Base-by-base conservation (phyloP, 1,140 invertebrate genomes). In the Apocrypta bakeri region DNA sequence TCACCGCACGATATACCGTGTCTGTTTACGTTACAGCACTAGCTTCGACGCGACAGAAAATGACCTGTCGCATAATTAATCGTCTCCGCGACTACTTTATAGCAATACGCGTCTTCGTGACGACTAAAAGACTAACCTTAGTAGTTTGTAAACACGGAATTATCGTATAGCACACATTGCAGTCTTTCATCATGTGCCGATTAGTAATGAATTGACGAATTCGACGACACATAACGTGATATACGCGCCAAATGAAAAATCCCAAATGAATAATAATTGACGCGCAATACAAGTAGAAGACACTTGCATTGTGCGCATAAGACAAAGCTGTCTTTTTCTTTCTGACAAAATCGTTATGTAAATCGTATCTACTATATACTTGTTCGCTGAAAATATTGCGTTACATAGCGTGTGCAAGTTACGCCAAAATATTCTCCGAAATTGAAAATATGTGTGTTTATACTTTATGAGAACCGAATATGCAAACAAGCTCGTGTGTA, bases 381-480 rank as follows among this genome's bases (percentile, higher is more conserved):
- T 31, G 37, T 64, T 3, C 42, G 4, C 25, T 31, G 33, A 75
- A 66, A 77, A 66, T n/a, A 40, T 1, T 1, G 3, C n/a, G n/a
- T n/a, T n/a, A n/a, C 6, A 6, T 7, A 21, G 21, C 7, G 14
- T 9, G 64, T 17, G 31, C 7, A 40, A n/a, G 27, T 29, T 33
- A 27, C 0, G 29, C 76, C 68, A 68, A 78, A 78, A 68, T 78
- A 68, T 68, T 63, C 63, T 6, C 33, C 33, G 25, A 61, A 21
- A 56, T n/a, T n/a, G n/a, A 6, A 56, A 14, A 56, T n/a, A 6
- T 7, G 48, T 56, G 7, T 56, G n/a, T 42, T 1, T 42, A 42
- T 12, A 24, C 72, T 74, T 74, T 29, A 56, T 56, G 61, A 56
- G 25, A 29, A 76, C 3, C 40, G n/a, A 29, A 27, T 66, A 76